Base-by-base conservation (phyloP, 2,888 invertebrate species). In the Malthinus flaveolus region DNA sequence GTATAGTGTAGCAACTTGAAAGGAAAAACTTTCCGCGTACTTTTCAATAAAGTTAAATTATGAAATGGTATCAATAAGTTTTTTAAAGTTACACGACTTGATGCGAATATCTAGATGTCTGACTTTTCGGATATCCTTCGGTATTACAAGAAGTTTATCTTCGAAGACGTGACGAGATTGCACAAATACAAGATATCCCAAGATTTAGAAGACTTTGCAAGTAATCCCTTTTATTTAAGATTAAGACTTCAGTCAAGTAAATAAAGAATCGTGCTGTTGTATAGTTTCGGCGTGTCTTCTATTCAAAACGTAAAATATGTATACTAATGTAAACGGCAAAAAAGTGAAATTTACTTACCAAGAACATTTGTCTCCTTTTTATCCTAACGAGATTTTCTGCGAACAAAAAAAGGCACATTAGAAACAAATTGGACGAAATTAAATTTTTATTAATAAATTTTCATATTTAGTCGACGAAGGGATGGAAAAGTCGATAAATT, bases 101-200 rank as follows among this genome's bases (percentile, higher is more conserved):
- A 45, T 59, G 51, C 50, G 47, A 62, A 50, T 56, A 56, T 59
- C 60, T 59, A 50, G 57, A 50, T 46, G 58, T 54, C 49, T 57
- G 64, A 49, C 52, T 55, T 42, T 42, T 64, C 44, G 47, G 57
- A 60, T 57, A 56, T 59, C 57, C 49, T 59, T 62, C 62, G 61
- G 69, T 66, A 69, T 71, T 68, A 71, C 65, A 62, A 65, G 68
- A 71, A 71, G 70, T 71, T 66, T 63, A 64, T 66, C 64, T 63
- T 57, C 56, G 47, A 44, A 56, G 59, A 66, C 64, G 65, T 65
- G 64, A 63, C 66, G 54, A 55, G 63, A 58, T 57, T 61, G 51
- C 56, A 52, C 62, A 60, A 67, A 68, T 63, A 56, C 57, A 63
- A 63, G 56, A 62, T 58, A 66, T 63, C 64, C 61, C 50, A 55